Base-by-base conservation (phyloP, 2,888 invertebrate species). In the Panzeria rudis region DNA sequence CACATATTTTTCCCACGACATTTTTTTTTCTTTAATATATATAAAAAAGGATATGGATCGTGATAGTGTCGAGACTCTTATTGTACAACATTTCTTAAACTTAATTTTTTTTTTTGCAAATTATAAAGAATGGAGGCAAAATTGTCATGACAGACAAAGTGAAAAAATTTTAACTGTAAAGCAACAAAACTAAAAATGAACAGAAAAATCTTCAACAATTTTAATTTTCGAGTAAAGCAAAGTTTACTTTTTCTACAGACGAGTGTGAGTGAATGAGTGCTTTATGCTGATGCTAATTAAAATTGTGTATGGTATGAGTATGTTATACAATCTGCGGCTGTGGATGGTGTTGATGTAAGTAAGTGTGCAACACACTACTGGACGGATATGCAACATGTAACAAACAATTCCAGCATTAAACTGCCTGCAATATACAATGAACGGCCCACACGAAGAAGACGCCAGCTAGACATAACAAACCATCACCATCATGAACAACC, bases 1-100 rank as follows among this genome's bases (percentile, higher is more conserved):
- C 82, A 82, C 85, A 85, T 85, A 85, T 85, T 85, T 84, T 85
- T 85, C 85, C 85, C 85, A 85, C 85, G 85, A 78, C 82, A 82
- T 78, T 82, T 85, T 82, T 85, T 71, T 81, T 75, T 50, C 25
- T 25, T 52, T 47, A 62, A 20, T 47, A 44, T 41, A 62, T 62
- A 50, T 23, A 66, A 56, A 69, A 82, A 85, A 82, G 78, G 78
- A 85, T 85, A 82, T 77, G 64, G 66, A 77, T 83, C 82, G 76
- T 82, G 75, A 75, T 69, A 69, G 59, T 83, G 71, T 71, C 38
- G 82, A 77, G 76, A 77, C 61, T 61, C 35, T 75, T 62, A 52
- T 69, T 68, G 77, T 77, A 68, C 47, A 68, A 69, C 29, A 59
- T 64, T 69, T 56, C 29, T 72, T 41, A 52, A 17, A 20, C 52